Base-by-base conservation (phyloP, 2,888 invertebrate genomes). In the Eledona agricola region DNA sequence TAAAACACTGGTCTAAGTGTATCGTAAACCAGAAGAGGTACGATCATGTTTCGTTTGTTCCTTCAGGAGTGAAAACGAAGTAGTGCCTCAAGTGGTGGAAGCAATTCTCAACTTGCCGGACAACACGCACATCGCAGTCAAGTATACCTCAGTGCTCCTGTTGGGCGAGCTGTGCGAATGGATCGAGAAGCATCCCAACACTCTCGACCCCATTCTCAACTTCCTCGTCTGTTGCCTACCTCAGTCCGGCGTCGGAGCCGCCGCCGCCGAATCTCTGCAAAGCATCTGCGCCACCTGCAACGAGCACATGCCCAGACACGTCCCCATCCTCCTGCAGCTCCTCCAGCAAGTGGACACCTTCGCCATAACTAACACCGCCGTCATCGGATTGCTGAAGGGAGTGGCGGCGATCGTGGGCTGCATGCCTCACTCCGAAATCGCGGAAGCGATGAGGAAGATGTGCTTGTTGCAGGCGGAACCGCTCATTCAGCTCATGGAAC, bases 121-220 rank as follows among this genome's bases (percentile, higher is more conserved):
- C 62, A 85, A 85, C 15, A 84, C 88, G 0, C 97, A 97, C 73
- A 81, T 91, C 16, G 93, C 93, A 0, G 93, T 98, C 0, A 83
- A 91, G 46, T 87, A 90, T 72, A 96, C 96, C 0, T 93, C 95
- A 63, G 86, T 95, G 49, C 80, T 89, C 62, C 79, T 96, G 34
- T 79, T 96, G 29, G 96, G 95, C 0, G 95, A 96, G 78, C 80
- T 96, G 22, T 89, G 92, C 72, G 97, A 98, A 73, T 98, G 97
- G 97, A 88, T 97, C 42, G 90, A 94, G 69, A 83, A 84, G 64
- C 95, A 96, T 78, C 84, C 92, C 0, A 84, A 86, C 58, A 86
- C 88, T 35, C 77, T 96, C 62, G 90, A 91, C 77, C 87, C 91
- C 6, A 86, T 90, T 32, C 79, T 95, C 51, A 89, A 92, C 76